Evolutionary conservation across 2,888 invertebrate species (phyloP), one percentile per base, ranked within the genome.

Genomic region (Theodoxus fluviatilis): DNA sequence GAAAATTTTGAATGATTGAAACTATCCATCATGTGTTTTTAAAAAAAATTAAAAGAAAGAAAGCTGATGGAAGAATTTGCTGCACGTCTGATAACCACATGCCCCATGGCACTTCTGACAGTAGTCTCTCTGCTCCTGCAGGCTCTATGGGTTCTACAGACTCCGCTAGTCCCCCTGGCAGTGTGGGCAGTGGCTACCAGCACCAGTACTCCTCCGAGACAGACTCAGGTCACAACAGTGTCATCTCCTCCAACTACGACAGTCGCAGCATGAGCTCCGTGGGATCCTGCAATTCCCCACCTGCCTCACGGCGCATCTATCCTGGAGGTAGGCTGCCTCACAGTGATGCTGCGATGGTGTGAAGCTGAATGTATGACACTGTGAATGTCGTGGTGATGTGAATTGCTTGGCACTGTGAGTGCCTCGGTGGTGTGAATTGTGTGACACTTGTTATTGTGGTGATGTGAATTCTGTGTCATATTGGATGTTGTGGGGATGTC

Each of bases 81-180:
- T n/a, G n/a, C n/a, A n/a, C n/a, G n/a, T n/a, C n/a, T n/a, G n/a
- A n/a, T n/a, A n/a, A n/a, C n/a, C n/a, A n/a, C n/a, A n/a, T n/a
- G n/a, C n/a, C n/a, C 22, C 9, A 18, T 37, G 52, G 6, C n/a
- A 49, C 52, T 28, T 28, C 3, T 15, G 22, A 15, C 55, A 37
- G 1, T 1, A 25, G 6, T 55, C 1, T n/a, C 57, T 18, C 25
- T n/a, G 2, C 3, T 22, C 38, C 57, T 73, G 7, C 74, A 83
- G 83, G 79, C 70, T 82, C 82, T n/a, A 70, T 80, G 59, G 81
- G 66, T 94, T 81, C 95, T 80, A 93, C 94, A 84, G 94, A 95
- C 81, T 95, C 95, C 6, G 79, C 80, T 83, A 95, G 94, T 88
- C 95, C 87, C 9, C 86, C 86, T 35, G 85, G 85, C 73, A 85